phyloP scores from a whole-genome alignment of 2,797 vertebrate species.

The Acanthopagrus latus region DNA sequence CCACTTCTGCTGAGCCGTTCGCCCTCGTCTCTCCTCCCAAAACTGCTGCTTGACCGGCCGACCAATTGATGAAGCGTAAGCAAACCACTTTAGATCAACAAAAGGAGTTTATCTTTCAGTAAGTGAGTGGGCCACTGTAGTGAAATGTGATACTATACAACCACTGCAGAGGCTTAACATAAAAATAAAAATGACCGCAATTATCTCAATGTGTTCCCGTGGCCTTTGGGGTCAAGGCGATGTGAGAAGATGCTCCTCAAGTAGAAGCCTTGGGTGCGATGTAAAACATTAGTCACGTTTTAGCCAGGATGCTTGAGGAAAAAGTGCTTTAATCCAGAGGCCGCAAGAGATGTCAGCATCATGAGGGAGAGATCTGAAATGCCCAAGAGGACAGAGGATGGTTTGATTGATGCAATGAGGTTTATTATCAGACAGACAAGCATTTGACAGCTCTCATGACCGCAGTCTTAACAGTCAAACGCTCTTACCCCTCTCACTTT shows the following conservation, averaged over 20 bases:
- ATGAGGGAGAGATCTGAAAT: constrained; percentile 19
- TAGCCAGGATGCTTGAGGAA: background rate
- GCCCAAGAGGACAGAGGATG: constrained; percentile 32
- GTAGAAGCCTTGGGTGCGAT: background rate
- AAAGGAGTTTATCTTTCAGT: constrained; percentile 75
- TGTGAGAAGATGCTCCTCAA: constrained; percentile 53
- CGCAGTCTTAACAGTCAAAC: constrained; percentile 73
- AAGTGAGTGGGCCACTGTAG: constrained; percentile 68
- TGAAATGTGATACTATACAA: constrained; percentile 66
- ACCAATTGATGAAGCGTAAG: constrained; percentile 73
- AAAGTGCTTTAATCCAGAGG: constrained; percentile 36
- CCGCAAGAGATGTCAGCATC: constrained; percentile 13
- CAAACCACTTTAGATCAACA: constrained; percentile 78
- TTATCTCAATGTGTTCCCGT: constrained; percentile 38
- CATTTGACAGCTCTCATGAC: constrained; percentile 63
- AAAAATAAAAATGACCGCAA: constrained; percentile 65
- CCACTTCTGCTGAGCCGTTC: constrained; percentile 73
- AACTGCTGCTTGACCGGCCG: constrained; percentile 66
- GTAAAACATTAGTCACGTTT: constrained; percentile 42
- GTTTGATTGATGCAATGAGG: constrained; percentile 57
- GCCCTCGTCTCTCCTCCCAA: constrained; percentile 66
- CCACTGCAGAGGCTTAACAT: constrained; percentile 56
- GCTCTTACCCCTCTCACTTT: constrained; percentile 54
- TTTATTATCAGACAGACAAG: constrained; percentile 73
- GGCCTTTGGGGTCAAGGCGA: constrained; percentile 49